phyloP scores from a whole-genome alignment of 2,113 vertebrate species.

The Pyrgilauda ruficollis region DNA sequence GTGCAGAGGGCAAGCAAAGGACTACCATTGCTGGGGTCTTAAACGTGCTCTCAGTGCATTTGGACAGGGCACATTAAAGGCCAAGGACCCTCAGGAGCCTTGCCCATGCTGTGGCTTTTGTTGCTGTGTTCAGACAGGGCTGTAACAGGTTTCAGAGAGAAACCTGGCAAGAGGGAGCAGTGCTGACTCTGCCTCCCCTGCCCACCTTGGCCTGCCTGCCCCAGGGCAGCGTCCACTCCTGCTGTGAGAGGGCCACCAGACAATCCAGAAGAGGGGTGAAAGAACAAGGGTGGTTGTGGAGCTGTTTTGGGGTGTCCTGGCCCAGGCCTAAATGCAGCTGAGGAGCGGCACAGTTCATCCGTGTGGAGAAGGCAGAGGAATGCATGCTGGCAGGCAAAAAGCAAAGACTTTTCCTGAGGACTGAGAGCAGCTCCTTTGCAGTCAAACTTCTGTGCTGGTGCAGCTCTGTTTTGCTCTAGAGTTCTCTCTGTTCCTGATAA shows the following conservation, averaged over 20 bases:
- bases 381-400: fast-evolving
- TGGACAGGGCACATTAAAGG: not conserved
- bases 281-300: not conserved
- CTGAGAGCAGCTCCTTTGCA: not conserved
- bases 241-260: not conserved
- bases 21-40: not conserved
- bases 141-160: not conserved
- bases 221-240: not conserved
- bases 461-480: not conserved
- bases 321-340: fast-evolving
- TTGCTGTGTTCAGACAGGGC: fast-evolving
- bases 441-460: not conserved
- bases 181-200: not conserved
- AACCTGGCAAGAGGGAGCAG: not conserved
- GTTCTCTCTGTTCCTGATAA: not conserved
- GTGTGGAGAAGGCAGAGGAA: not conserved
- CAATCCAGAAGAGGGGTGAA: not conserved
- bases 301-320: not conserved
- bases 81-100: not conserved
- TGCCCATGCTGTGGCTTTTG: not conserved
- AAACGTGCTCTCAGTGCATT: not conserved
- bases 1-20: not conserved
- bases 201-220: not conserved
- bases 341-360: not conserved
- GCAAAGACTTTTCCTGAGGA: not conserved